Evolutionary conservation across 2,113 vertebrate genomes (phyloP), one percentile per base, ranked within the genome.

Genomic region (Cyanoliseus patagonus): DNA sequence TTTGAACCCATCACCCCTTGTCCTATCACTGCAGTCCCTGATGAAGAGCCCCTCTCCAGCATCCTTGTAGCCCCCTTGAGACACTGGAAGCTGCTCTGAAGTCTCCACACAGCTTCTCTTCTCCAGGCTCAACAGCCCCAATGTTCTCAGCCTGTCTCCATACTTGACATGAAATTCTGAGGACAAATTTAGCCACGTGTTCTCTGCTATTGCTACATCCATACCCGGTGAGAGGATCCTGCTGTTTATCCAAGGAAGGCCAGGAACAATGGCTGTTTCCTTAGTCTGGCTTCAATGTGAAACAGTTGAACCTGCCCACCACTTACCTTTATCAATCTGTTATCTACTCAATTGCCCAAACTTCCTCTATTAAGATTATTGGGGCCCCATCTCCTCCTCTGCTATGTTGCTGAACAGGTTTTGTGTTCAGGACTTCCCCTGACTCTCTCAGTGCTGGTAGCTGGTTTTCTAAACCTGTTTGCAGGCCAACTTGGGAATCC

Each of bases 331-430:
- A 95, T 82, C 90, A 44, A 94, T 85, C 2, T 23, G 33, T 95
- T 97, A 96, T 94, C 93, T 70, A 6, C 94, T 52, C 49, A 95
- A 94, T 94, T n/a, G 25, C 84, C 94, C 82, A 66, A 66, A 92
- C 90, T 96, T 95, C 96, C 96, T 87, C 78, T 17, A 11, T 30
- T 6, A 10, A 82, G 46, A 35, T 87, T 52, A 41, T 33, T 83
- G 89, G 57, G 91, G 89, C 74, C 89, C 75, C 74, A n/a, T 33
- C 91, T 89, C 88, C 67, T 92, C 24, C 66, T 37, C 22, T 62
- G 74, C 94, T 53, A 66, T 78, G 86, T 4, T 62, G 70, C 70
- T 5, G 0, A 66, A 76, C 94, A 7, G 75, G 87, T 95, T 94
- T 81, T 57, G 17, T 28, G 5, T 46, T 69, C 74, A 31, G 77